Evolutionary conservation across 2,113 vertebrate genomes (phyloP).

Genomic region (Plecotus auritus): DNA sequence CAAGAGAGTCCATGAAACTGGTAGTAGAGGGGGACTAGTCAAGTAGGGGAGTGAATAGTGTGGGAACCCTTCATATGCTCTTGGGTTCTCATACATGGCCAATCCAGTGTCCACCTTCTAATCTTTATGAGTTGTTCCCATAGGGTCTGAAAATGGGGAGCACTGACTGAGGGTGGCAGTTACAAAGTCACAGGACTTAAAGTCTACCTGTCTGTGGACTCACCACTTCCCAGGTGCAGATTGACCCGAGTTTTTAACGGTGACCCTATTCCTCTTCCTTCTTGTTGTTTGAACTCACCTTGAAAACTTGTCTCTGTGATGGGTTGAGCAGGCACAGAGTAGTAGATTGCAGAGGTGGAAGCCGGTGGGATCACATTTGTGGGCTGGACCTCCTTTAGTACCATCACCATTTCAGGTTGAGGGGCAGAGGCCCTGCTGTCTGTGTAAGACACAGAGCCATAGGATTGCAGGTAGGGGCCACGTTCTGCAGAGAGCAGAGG

Average conservation of each 20-base stretch:
- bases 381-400: conserved; percentile 25
- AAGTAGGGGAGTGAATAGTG: background rate
- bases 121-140: background rate
- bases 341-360: background rate
- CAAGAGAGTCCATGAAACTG: background rate
- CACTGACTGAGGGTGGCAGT: background rate
- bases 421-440: background rate
- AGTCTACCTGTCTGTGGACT: background rate
- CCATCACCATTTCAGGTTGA: conserved; percentile 47
- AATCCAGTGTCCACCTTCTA: rapidly evolving
- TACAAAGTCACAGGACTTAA: background rate
- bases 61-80: background rate
- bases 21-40: background rate
- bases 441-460: background rate
- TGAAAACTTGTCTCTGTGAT: background rate
- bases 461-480: background rate
- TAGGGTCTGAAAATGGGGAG: background rate
- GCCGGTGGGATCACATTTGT: background rate
- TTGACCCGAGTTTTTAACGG: background rate
- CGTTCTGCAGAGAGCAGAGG: background rate
- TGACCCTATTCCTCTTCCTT: background rate
- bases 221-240: background rate
- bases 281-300: background rate
- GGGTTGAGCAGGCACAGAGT: background rate
- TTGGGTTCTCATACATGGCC: background rate